Evolutionary conservation across 2,113 vertebrate genomes (phyloP).

Genomic region (Urocynchramus pylzowi): DNA sequence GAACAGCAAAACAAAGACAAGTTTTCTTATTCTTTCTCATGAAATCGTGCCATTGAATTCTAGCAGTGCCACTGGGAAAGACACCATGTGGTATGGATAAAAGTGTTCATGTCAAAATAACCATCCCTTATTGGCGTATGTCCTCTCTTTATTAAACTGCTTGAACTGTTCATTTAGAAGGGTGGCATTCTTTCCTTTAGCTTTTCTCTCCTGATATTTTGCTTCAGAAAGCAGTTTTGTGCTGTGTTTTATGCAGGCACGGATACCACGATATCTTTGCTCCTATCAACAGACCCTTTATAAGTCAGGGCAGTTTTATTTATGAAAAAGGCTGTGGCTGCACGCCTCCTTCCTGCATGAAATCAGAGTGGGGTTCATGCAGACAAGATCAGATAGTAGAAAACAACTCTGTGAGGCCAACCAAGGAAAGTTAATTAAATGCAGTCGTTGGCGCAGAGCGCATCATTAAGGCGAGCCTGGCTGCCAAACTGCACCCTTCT

Average conservation of each 20-base stretch:
- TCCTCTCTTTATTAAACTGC: neutral
- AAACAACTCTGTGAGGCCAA: constrained; percentile 43
- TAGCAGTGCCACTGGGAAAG: neutral
- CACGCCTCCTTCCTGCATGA: neutral
- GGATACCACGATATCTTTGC: neutral
- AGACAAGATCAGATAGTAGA: constrained; percentile 15
- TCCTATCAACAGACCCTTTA: neutral
- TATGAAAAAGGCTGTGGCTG: neutral
- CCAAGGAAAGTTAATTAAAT: constrained; percentile 51
- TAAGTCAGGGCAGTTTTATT: neutral
- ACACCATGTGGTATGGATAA: neutral
- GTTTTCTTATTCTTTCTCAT: neutral
- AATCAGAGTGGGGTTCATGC: neutral
- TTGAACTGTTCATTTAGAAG: neutral
- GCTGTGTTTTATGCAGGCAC: neutral
- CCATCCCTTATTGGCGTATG: neutral
- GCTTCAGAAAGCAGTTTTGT: neutral
- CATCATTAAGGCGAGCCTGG: neutral
- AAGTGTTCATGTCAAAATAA: neutral
- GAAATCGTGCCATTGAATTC: neutral
- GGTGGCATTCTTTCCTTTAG: neutral
- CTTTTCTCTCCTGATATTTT: neutral
- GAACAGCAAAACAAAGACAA: neutral
- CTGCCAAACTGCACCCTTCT: constrained; percentile 4
- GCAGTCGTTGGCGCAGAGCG: neutral